phyloP scores from a whole-genome alignment of 2,113 vertebrate genomes.

The Stegastes partitus region DNA sequence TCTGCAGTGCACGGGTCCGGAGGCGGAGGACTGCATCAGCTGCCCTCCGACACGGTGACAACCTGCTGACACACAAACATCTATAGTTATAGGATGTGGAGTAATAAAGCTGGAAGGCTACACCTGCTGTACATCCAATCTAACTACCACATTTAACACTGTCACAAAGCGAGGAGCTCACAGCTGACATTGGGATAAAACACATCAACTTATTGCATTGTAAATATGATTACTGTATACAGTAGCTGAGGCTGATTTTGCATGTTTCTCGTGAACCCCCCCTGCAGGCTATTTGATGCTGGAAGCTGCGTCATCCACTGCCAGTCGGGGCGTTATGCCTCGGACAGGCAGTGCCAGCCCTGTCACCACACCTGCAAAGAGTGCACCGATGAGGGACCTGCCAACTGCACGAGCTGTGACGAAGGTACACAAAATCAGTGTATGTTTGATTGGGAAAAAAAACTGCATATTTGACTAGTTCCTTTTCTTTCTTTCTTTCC shows the following conservation, averaged over 20 bases:
- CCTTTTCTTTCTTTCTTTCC: too few species aligned
- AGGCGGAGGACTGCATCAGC: slow-evolving; percentile 86
- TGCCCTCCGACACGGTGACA: slow-evolving; percentile 87
- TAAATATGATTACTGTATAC: background rate
- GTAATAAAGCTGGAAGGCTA: background rate
- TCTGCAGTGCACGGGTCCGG: slow-evolving; percentile 87
- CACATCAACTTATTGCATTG: background rate
- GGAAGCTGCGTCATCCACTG: slow-evolving; percentile 87
- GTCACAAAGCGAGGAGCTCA: background rate
- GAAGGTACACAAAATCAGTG: slow-evolving; percentile 83
- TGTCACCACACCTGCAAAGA: slow-evolving; percentile 92
- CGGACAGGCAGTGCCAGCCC: slow-evolving; percentile 83
- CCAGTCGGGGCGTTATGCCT: slow-evolving; percentile 84
- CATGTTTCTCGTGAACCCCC: background rate
- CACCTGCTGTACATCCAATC: too few species aligned
- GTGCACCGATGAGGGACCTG: slow-evolving; percentile 89
- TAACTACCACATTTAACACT: too few species aligned
- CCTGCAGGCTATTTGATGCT: slow-evolving; percentile 87
- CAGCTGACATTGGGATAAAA: background rate
- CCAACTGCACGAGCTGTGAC: slow-evolving; percentile 89
- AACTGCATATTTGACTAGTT: too few species aligned
- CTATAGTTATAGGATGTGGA: background rate
- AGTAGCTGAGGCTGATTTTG: background rate
- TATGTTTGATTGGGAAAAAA: background rate
- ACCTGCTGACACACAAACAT: background rate